Evolutionary conservation across 2,888 invertebrate genomes (phyloP).

Genomic region (Nycteola revayana): DNA sequence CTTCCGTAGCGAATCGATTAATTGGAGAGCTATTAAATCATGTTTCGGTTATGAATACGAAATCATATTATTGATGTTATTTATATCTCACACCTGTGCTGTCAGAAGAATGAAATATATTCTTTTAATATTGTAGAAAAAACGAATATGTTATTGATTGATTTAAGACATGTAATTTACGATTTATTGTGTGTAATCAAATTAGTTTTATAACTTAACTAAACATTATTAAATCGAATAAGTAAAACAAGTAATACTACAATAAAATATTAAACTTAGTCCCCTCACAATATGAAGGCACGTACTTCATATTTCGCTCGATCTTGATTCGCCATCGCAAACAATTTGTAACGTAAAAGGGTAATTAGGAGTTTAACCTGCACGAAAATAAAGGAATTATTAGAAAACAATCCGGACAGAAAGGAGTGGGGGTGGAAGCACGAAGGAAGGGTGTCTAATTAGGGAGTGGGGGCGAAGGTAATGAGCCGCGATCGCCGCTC

Average conservation of each 20-base stretch:
- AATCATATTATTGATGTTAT: slow-evolving; percentile 20
- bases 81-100: slow-evolving; percentile 25
- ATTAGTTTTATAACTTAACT: too few species aligned
- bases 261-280: slow-evolving; percentile 8
- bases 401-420: slow-evolving; percentile 74
- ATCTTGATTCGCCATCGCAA: slow-evolving; percentile 33
- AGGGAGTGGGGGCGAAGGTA: slow-evolving; percentile 73
- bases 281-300: slow-evolving; percentile 20
- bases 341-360: slow-evolving; percentile 54
- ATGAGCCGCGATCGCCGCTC: slow-evolving; percentile 80
- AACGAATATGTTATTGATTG: slow-evolving; percentile 6
- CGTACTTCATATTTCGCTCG: slow-evolving; percentile 34
- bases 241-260: slow-evolving; percentile 9
- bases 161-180: too few species aligned
- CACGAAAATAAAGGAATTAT: slow-evolving; percentile 75
- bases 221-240: too few species aligned
- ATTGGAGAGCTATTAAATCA: slow-evolving; percentile 52
- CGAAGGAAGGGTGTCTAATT: slow-evolving; percentile 71
- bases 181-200: too few species aligned
- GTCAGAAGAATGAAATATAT: slow-evolving; percentile 20
- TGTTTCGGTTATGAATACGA: slow-evolving; percentile 31
- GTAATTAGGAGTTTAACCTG: slow-evolving; percentile 65
- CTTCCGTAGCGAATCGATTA: slow-evolving; percentile 67
- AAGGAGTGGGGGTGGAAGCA: slow-evolving; percentile 28
- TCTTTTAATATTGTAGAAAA: slow-evolving; percentile 17